These are phyloP conservation scores for Papilio polytes DNA, from an alignment of 1,140 invertebrate genomes.

Conservation along the genomic window DNA sequence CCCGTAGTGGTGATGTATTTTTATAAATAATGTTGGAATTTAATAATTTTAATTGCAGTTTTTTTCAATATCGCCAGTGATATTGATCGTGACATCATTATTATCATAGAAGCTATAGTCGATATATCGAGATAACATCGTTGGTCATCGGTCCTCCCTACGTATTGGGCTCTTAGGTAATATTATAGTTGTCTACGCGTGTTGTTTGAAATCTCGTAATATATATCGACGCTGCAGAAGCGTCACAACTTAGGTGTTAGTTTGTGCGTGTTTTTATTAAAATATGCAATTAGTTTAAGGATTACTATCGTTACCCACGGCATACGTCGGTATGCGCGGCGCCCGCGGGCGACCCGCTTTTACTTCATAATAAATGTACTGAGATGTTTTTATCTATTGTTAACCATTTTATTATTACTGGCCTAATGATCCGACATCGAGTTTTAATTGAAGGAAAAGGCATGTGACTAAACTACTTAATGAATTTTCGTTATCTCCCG, in stretches of 20 bases:
- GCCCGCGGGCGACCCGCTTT: constrained; percentile 50
- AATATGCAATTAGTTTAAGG: constrained; percentile 78
- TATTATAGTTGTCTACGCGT: constrained; percentile 68
- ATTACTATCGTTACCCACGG: constrained; percentile 78
- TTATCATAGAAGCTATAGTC: neutral
- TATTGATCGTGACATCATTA: neutral
- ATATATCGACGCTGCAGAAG: constrained; percentile 71
- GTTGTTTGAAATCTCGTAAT: constrained; percentile 83
- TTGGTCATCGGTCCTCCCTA: neutral
- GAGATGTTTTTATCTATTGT: constrained; percentile 45
- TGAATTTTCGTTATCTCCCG: constrained; percentile 40
- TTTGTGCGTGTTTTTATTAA: constrained; percentile 79
- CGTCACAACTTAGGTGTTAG: constrained; percentile 71
- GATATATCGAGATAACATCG: neutral
- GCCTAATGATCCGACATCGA: constrained; percentile 51
- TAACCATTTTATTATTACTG: constrained; percentile 50
- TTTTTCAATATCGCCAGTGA: neutral
- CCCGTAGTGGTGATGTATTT: neutral
- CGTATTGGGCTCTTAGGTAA: constrained; percentile 68
- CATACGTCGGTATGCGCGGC: constrained; percentile 59
- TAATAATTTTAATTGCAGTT: neutral
- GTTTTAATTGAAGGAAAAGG: constrained; percentile 46
- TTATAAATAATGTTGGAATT: constrained; percentile 11
- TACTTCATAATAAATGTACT: constrained; percentile 53
- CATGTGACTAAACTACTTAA: constrained; percentile 47